Conservation (phyloP, 2,888 invertebrate species). For the Bedellia somnulentella region DNA sequence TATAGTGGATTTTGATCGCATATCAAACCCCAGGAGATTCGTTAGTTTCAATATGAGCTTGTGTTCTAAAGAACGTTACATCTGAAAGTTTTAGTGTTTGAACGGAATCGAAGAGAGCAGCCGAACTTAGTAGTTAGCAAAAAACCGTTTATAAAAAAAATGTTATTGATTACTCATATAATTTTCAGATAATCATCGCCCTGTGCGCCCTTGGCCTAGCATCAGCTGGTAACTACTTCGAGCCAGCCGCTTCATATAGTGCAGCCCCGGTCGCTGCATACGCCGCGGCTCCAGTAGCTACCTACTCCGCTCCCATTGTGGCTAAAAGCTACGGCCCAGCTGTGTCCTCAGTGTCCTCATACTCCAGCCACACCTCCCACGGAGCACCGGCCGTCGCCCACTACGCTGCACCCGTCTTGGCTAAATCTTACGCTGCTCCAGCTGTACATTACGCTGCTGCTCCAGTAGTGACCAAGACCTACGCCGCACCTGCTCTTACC, state of each 20-base stretch:
- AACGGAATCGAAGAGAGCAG: too few relatives aligned
- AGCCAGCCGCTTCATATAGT: constrained; percentile 4
- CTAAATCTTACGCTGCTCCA: constrained; percentile 8
- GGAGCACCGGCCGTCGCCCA: constrained; percentile 15
- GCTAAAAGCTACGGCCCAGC: constrained; percentile 21
- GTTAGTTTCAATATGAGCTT: too few relatives aligned
- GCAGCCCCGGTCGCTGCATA: constrained; percentile 19
- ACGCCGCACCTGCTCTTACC: constrained; percentile 21
- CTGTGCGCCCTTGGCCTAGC: constrained; percentile 7
- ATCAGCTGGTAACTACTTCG: constrained; percentile 1
- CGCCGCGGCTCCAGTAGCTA: constrained; percentile 9
- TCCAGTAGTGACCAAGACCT: constrained; percentile 24
- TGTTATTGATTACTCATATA: background rate
- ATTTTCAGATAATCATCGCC: constrained; percentile 1
- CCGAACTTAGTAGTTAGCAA: too few relatives aligned
- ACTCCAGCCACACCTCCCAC: constrained; percentile 15
- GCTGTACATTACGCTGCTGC: constrained; percentile 20
- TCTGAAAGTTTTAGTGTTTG: too few relatives aligned
- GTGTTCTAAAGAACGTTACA: too few relatives aligned
- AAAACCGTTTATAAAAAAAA: too few relatives aligned
- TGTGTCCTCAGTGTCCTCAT: constrained; percentile 15
- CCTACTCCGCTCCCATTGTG: constrained; percentile 10
- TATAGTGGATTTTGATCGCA: too few relatives aligned
- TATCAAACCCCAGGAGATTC: too few relatives aligned
- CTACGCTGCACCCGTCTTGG: background rate